Evolutionary conservation across 2,888 invertebrate genomes (phyloP), one percentile per base, ranked within the genome.

Genomic region (Tenthredo livida): DNA sequence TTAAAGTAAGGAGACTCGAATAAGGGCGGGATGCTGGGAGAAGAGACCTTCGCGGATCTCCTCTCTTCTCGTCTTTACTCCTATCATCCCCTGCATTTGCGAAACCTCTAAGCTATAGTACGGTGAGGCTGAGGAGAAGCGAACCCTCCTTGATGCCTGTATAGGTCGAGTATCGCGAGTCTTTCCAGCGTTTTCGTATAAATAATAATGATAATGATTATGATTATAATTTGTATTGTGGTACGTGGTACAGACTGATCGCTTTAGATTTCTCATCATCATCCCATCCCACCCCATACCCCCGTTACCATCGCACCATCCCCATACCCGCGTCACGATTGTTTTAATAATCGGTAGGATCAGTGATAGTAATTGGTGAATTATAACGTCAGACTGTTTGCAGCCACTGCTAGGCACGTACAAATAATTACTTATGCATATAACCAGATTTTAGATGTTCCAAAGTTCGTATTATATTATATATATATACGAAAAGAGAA

Each of bases 301-400:
- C 10, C 12, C n/a, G n/a, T 72, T 17, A 21, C 33, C n/a, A n/a
- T n/a, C n/a, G n/a, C n/a, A n/a, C 15, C 37, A 7, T 37, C 25
- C 29, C 25, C 2, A 0, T 43, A 7, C 40, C 65, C 10, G 29
- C n/a, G n/a, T 72, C 33, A 21, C 33, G 78, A 87, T 84, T 86
- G 88, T 85, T 89, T 89, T 90, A 91, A 43, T 73, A n/a, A 91
- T 91, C 89, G 90, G 88, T 80, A 17, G 86, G 90, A 89, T 91
- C 89, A 90, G 87, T 85, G 17, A 87, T 85, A 84, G 87, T 88
- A 89, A 89, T 89, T 90, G 89, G 84, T 84, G 84, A 87, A 87
- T 88, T 43, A 73, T 67, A 67, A 54, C 40, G 72, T 43, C 43
- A 43, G 25, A 73, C 72, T 77, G 61, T 61, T 61, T 61, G 61